phyloP scores from a whole-genome alignment of 2,888 invertebrate species.

The Osmoderma eremita region DNA sequence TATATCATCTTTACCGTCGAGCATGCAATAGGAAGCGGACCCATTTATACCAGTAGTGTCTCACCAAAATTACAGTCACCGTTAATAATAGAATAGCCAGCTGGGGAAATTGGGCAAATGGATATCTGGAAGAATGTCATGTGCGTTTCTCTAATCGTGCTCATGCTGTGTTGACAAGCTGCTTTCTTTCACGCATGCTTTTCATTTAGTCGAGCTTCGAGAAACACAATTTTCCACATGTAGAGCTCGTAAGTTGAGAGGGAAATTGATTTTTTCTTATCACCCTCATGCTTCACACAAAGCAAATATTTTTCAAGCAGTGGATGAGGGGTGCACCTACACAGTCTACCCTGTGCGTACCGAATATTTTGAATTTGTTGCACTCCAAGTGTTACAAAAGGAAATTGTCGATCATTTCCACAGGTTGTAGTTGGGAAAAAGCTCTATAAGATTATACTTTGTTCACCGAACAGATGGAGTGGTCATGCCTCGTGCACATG shows the following conservation, averaged over 20 bases:
- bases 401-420: too few relatives aligned
- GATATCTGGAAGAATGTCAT: conserved; percentile 35
- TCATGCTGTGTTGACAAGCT: conserved; percentile 33
- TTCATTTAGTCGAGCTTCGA: conserved; percentile 6
- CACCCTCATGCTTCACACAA: background rate
- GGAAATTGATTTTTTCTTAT: conserved; percentile 8
- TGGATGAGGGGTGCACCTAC: too few relatives aligned
- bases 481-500: too few relatives aligned
- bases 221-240: conserved; percentile 22
- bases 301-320: background rate
- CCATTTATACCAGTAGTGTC: conserved; percentile 16
- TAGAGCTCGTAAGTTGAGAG: background rate
- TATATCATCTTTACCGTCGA: conserved; percentile 37
- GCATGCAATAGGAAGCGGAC: conserved; percentile 27
- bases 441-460: too few relatives aligned
- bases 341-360: too few relatives aligned
- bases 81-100: conserved; percentile 38
- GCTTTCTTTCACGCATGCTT: conserved; percentile 33
- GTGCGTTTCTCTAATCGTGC: conserved; percentile 28
- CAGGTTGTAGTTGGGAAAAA: too few relatives aligned
- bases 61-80: conserved; percentile 35
- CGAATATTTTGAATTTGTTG: too few relatives aligned
- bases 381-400: too few relatives aligned
- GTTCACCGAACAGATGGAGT: too few relatives aligned
- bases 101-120: conserved; percentile 33